phyloP scores from a whole-genome alignment of 2,888 invertebrate species.

The Arctia plantaginis region DNA sequence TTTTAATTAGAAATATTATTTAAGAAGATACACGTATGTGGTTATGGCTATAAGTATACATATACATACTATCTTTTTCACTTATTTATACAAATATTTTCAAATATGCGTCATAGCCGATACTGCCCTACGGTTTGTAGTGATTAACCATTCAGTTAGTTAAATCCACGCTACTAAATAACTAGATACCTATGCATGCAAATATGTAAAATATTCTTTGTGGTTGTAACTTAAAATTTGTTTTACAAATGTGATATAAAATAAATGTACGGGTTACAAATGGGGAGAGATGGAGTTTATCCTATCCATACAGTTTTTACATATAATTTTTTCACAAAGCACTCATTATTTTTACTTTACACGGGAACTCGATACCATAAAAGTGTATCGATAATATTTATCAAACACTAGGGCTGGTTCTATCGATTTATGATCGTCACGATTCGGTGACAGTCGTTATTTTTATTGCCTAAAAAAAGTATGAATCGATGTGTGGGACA shows the following conservation, averaged over 20 bases:
- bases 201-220: not conserved
- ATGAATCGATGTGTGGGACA: slow-evolving; percentile 77
- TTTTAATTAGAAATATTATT: too few species aligned
- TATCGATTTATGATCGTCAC: slow-evolving; percentile 76
- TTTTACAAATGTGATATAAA: not conserved
- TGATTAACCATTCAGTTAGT: too few species aligned
- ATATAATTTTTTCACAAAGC: slow-evolving; percentile 16
- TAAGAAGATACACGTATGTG: too few species aligned
- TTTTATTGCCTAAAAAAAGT: slow-evolving; percentile 82
- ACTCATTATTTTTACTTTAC: slow-evolving; percentile 37
- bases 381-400: slow-evolving; percentile 53
- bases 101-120: too few species aligned
- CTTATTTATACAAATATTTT: too few species aligned
- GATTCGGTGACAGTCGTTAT: slow-evolving; percentile 79
- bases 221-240: not conserved
- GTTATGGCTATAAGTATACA: too few species aligned
- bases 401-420: slow-evolving; percentile 63
- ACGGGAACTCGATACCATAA: slow-evolving; percentile 37
- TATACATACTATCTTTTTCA: too few species aligned
- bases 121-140: too few species aligned
- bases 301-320: not conserved
- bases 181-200: not conserved
- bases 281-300: not conserved
- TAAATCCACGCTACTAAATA: too few species aligned
- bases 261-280: not conserved